These are phyloP conservation scores for Tortrix viridana DNA, from an alignment of 2,888 invertebrate genomes.

Conservation along the genomic window DNA sequence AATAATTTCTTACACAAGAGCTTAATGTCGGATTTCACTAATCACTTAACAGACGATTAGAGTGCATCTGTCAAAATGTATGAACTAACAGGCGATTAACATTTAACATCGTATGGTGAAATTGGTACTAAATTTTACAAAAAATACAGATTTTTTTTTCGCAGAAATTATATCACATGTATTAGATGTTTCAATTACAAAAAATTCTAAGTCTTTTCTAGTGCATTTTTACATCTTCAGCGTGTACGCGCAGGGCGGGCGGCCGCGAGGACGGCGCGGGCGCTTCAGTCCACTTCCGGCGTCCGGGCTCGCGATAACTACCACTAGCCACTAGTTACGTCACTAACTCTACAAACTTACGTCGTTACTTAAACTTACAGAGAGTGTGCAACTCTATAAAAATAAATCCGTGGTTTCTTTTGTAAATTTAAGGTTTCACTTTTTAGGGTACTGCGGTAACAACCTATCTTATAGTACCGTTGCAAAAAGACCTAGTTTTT, in stretches of 20 bases:
- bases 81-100: too few relatives aligned
- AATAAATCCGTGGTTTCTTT: neutral
- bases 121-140: too few relatives aligned
- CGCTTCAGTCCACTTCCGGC: slow-evolving; percentile 66
- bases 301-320: slow-evolving; percentile 48
- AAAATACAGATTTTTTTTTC: too few relatives aligned
- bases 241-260: slow-evolving; percentile 61
- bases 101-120: too few relatives aligned
- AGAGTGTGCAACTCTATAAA: neutral
- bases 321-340: slow-evolving; percentile 30
- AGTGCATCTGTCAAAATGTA: too few relatives aligned
- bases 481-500: slow-evolving; percentile 3
- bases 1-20: too few relatives aligned
- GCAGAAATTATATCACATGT: too few relatives aligned
- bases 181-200: too few relatives aligned
- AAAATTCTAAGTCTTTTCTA: slow-evolving; percentile 53
- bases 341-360: slow-evolving; percentile 18
- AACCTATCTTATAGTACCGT: slow-evolving; percentile 2
- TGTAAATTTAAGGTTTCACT: too few relatives aligned
- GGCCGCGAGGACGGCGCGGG: slow-evolving; percentile 68
- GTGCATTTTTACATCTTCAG: slow-evolving; percentile 44
- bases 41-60: too few relatives aligned
- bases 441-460: neutral
- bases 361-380: neutral
- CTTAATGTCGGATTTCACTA: too few relatives aligned